These are phyloP conservation scores for Leptothorax acervorum DNA, from an alignment of 2,888 invertebrate genomes.

Conservation along the genomic window DNA sequence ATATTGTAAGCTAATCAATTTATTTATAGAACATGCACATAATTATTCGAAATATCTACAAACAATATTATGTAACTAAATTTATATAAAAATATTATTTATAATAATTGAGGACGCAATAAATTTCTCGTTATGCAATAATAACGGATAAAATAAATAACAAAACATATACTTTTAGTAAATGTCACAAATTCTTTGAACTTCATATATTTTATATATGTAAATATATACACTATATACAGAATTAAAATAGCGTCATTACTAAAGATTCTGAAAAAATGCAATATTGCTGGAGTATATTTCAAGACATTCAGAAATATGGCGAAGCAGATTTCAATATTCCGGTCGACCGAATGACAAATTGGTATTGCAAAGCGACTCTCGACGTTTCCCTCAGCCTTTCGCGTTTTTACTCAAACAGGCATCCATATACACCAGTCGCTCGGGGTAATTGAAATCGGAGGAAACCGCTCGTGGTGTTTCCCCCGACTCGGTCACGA, in stretches of 20 bases:
- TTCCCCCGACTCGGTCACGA: constrained; percentile 68
- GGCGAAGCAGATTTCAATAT: constrained; percentile 53
- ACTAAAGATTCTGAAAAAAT: constrained; percentile 25
- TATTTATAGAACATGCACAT: background rate
- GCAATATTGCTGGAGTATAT: constrained; percentile 48
- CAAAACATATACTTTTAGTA: background rate
- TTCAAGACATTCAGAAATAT: constrained; percentile 55
- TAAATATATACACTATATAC: background rate
- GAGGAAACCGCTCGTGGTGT: constrained; percentile 79
- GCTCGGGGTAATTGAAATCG: constrained; percentile 77
- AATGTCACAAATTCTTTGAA: background rate
- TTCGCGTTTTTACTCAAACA: constrained; percentile 55
- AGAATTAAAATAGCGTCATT: background rate
- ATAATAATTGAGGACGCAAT: background rate
- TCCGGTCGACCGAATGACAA: constrained; percentile 39
- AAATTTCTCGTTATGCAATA: background rate
- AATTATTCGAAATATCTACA: background rate
- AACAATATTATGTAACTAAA: constrained; percentile 1
- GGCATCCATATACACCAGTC: constrained; percentile 56
- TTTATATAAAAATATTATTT: background rate
- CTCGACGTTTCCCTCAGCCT: constrained; percentile 54
- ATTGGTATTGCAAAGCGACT: constrained; percentile 58
- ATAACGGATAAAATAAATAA: background rate
- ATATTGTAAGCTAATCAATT: constrained; percentile 33
- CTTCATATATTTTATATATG: background rate